A percentile compares a stretch with the other conserved stretches of the same genome.
Evolutionary conservation across 1,140 invertebrate species (phyloP).

Genomic region (Ptiloglossa arizonensis): DNA sequence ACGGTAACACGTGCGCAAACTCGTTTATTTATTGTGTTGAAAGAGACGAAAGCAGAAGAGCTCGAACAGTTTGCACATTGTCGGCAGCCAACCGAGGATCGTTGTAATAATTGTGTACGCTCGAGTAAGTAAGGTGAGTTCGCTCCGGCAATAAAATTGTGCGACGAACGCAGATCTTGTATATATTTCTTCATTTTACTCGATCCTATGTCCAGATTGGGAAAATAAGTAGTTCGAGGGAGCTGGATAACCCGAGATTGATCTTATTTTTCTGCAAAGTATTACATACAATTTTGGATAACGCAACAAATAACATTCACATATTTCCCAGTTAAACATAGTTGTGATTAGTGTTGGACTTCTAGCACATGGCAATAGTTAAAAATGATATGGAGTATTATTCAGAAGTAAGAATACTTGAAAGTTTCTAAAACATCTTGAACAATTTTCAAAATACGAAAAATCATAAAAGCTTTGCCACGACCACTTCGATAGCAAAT

Average conservation of each 20-base stretch:
- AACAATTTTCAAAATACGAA: too few relatives aligned
- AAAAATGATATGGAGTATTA: too few relatives aligned
- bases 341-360: too few relatives aligned
- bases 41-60: slow-evolving; percentile 60
- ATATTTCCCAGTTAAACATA: too few relatives aligned
- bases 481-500: too few relatives aligned
- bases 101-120: slow-evolving; percentile 72
- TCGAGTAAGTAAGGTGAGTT: slow-evolving; percentile 66
- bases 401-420: too few relatives aligned
- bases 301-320: too few relatives aligned
- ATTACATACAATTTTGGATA: too few relatives aligned
- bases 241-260: not conserved
- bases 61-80: slow-evolving; percentile 71
- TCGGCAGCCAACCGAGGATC: slow-evolving; percentile 57
- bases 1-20: slow-evolving; percentile 48
- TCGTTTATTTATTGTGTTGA: slow-evolving; percentile 77
- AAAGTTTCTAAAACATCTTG: too few relatives aligned
- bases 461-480: too few relatives aligned
- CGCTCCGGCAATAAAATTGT: slow-evolving; percentile 73
- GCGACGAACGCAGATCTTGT: slow-evolving; percentile 62
- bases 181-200: slow-evolving; percentile 34
- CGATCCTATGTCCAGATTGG: not conserved
- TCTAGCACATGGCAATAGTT: too few relatives aligned
- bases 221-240: not conserved
- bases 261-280: not conserved